Conservation (phyloP, 2,113 vertebrate species). For the Pseudorectes ferrugineus region DNA sequence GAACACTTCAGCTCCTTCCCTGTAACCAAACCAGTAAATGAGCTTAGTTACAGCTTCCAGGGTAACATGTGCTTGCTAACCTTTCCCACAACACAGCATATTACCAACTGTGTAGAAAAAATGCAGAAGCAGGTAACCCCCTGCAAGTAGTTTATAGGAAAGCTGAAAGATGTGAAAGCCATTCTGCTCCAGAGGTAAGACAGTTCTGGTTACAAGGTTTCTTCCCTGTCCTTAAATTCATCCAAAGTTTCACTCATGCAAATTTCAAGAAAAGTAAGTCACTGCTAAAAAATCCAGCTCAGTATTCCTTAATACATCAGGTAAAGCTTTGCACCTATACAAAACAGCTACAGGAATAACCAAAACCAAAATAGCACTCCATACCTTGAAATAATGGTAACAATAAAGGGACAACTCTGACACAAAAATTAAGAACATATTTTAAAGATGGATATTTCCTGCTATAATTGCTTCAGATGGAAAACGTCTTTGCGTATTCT, state of each 20-base stretch:
- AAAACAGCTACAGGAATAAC: neutral
- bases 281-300: neutral
- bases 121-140: neutral
- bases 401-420: neutral
- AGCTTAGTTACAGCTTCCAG: neutral
- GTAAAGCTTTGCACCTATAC: neutral
- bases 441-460: neutral
- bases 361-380: neutral
- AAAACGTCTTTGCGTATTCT: neutral
- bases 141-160: neutral
- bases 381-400: neutral
- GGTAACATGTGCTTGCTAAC: neutral
- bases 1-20: neutral
- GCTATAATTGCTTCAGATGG: neutral
- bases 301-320: neutral
- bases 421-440: neutral
- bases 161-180: neutral
- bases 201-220: neutral
- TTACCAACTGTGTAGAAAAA: neutral
- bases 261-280: neutral
- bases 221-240: neutral
- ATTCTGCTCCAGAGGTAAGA: neutral
- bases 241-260: accelerated
- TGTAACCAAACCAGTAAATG: neutral
- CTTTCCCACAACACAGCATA: neutral